Conservation (phyloP, 2,888 invertebrate species). For the Elysia crispata region DNA sequence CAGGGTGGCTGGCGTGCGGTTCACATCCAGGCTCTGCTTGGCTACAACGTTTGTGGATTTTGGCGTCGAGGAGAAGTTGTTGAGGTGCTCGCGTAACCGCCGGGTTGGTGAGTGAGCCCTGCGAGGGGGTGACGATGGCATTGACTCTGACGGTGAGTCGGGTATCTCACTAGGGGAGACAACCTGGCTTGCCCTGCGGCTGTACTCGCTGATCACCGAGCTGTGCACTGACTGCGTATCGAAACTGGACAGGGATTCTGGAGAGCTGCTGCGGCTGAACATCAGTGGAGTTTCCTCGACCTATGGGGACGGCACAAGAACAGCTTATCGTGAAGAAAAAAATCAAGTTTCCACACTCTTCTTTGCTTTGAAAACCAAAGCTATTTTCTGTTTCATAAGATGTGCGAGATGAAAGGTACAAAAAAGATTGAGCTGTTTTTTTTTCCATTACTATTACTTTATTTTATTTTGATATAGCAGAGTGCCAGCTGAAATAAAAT, state of each 20-base stretch:
- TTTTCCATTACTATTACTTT: too few species aligned
- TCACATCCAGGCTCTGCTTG: constrained; percentile 33
- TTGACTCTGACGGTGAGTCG: constrained; percentile 93
- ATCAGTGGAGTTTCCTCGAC: constrained; percentile 93
- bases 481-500: not conserved
- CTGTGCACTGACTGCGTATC: constrained; percentile 87
- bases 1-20: not conserved
- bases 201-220: constrained; percentile 76
- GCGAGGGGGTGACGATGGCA: constrained; percentile 80
- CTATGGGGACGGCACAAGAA: not conserved
- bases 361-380: too few species aligned
- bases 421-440: too few species aligned
- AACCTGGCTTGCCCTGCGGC: constrained; percentile 87
- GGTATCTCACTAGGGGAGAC: constrained; percentile 87
- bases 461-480: too few species aligned
- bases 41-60: constrained; percentile 5
- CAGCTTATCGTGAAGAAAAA: too few species aligned
- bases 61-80: not conserved
- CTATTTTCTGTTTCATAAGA: too few species aligned
- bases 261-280: constrained; percentile 95
- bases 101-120: constrained; percentile 39
- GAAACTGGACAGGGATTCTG: constrained; percentile 92
- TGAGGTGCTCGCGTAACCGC: not conserved
- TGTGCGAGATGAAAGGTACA: too few species aligned
- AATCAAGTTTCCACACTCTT: too few species aligned